Conservation (phyloP, 2,797 vertebrate species). For the Enteromius paludinosus region DNA sequence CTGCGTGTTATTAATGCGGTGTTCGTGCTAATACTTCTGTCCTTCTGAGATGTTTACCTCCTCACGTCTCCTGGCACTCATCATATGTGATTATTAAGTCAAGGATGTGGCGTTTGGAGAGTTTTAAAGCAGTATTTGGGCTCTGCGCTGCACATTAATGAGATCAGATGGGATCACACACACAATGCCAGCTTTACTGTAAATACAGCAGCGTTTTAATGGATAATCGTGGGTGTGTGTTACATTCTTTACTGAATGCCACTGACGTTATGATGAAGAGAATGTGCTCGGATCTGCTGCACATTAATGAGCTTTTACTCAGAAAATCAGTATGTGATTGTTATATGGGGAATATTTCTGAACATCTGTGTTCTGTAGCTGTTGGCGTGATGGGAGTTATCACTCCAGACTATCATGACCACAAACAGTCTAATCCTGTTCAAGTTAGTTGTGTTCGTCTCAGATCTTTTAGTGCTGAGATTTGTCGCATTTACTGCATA, state of each 20-base stretch:
- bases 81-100: slow-evolving; percentile 64
- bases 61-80: slow-evolving; percentile 55
- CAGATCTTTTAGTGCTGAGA: neutral
- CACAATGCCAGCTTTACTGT: slow-evolving; percentile 39
- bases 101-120: slow-evolving; percentile 59
- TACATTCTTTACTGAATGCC: neutral
- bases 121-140: slow-evolving; percentile 45
- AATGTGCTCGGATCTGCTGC: neutral
- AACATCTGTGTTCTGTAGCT: slow-evolving; percentile 18
- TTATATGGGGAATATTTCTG: neutral
- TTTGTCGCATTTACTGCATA: neutral
- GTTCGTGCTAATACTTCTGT: neutral
- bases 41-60: slow-evolving; percentile 39
- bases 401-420: neutral
- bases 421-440: neutral
- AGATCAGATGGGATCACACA: slow-evolving; percentile 55
- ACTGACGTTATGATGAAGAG: neutral
- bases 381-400: slow-evolving; percentile 5
- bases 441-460: neutral
- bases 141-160: slow-evolving; percentile 48
- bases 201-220: slow-evolving; percentile 11
- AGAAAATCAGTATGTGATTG: neutral
- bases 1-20: neutral
- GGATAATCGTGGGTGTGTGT: neutral
- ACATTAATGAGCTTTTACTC: slow-evolving; percentile 6